Base-by-base conservation (phyloP, 1,140 invertebrate species). In the Zaprionus africanus region DNA sequence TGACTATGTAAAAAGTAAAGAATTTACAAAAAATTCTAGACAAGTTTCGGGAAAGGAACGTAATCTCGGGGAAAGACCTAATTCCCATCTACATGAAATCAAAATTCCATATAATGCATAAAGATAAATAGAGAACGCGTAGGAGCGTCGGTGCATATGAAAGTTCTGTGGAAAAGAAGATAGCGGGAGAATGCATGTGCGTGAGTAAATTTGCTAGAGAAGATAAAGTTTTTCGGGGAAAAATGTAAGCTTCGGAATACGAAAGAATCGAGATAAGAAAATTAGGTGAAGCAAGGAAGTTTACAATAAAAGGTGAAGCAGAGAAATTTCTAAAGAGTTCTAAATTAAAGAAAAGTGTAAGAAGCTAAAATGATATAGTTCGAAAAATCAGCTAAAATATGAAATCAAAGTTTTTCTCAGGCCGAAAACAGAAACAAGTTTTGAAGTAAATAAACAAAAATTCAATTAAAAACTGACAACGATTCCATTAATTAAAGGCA, bases 401-500 rank as follows among this genome's bases (percentile, higher is more conserved):
- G n/a, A 41, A 38, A 38, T 15, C 2, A 11, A 46, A 46, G n/a
- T 17, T 9, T 46, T 46, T n/a, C 43, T 17, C 7, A 51, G 12
- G 19, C 19, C 46, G 0, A 38, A 69, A 41, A 15, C 5, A 41
- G 49, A 28, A 56, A 67, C 63, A 43, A 54, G 38, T 56, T 67
- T 72, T 56, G 62, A 43, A 36, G 49, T 31, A 58, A 61, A 12
- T 28, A 61, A 69, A 69, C 57, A 69, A 43, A 69, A 69, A 69
- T 69, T 61, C 58, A 69, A 69, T 68, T 68, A 68, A 68, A 68
- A 68, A 59, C 56, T 59, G 65, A 68, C 65, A 68, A 68, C 43
- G 36, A 68, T 59, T 68, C 43, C 56, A 68, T 68, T 68, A 68
- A 68, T 68, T 68, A 59, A 66, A 58, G 4, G 46, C 64, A 66